Evolutionary conservation across 2,113 vertebrate species (phyloP).

Genomic region (Cariama cristata): DNA sequence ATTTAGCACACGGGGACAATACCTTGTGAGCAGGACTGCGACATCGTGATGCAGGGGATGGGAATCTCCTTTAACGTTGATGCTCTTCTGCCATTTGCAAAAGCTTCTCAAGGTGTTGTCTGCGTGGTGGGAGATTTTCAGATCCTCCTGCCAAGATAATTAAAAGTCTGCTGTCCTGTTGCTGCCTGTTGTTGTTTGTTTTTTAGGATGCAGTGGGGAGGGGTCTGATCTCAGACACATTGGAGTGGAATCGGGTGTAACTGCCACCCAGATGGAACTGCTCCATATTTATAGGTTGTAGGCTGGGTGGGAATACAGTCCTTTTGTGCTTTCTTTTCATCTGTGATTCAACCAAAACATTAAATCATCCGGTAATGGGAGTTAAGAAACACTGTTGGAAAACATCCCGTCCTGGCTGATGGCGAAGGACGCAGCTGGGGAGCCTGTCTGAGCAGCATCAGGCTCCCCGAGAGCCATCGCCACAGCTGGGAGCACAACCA

Average conservation of each 20-base stretch:
- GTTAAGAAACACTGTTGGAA: neutral
- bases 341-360: neutral
- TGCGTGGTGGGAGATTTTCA: conserved; percentile 94
- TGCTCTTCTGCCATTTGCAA: conserved; percentile 95
- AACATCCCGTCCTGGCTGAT: neutral
- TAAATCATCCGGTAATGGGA: neutral
- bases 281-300: neutral
- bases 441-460: neutral
- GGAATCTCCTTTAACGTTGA: conserved; percentile 90
- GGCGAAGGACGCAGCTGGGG: neutral
- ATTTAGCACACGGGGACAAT: fast-evolving
- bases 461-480: neutral
- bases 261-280: neutral
- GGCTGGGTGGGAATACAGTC: neutral
- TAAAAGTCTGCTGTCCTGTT: neutral
- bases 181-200: neutral
- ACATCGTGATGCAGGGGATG: conserved; percentile 93
- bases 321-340: neutral
- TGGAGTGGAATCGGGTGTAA: neutral
- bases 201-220: neutral
- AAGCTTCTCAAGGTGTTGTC: conserved; percentile 94
- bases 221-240: neutral
- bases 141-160: conserved; percentile 80
- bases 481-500: neutral
- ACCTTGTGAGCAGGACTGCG: conserved; percentile 95